Evolutionary conservation across 2,888 invertebrate genomes (phyloP).

Genomic region (Mamestra brassicae): DNA sequence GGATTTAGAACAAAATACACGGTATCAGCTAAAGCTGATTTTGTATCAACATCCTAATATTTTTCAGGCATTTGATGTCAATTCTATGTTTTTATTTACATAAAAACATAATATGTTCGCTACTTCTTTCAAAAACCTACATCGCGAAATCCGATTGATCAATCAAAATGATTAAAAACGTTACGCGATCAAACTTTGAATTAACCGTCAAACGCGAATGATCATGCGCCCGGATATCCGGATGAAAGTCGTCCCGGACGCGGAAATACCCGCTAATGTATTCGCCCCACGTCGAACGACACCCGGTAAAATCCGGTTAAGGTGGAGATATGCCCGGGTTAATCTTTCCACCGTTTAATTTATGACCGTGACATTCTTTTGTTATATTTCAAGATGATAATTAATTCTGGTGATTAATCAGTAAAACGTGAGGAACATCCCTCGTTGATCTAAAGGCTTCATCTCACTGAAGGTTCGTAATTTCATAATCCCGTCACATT

Average conservation of each 20-base stretch:
- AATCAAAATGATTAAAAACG: slow-evolving; percentile 71
- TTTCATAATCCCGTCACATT: slow-evolving; percentile 60
- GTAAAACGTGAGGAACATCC: slow-evolving; percentile 56
- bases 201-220: slow-evolving; percentile 75
- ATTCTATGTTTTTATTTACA: too few relatives aligned
- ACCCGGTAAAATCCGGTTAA: slow-evolving; percentile 87
- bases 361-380: slow-evolving; percentile 80
- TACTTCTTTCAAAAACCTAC: slow-evolving; percentile 4
- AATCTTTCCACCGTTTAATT: slow-evolving; percentile 86
- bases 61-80: too few relatives aligned
- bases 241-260: slow-evolving; percentile 73
- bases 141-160: slow-evolving; percentile 49
- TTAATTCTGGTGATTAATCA: slow-evolving; percentile 70
- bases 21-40: too few relatives aligned
- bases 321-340: slow-evolving; percentile 87
- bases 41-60: too few relatives aligned
- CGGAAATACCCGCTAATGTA: slow-evolving; percentile 82
- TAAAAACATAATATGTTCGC: too few relatives aligned
- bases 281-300: slow-evolving; percentile 86
- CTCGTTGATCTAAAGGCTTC: slow-evolving; percentile 50
- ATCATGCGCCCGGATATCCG: slow-evolving; percentile 81
- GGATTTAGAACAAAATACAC: too few relatives aligned
- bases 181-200: slow-evolving; percentile 72
- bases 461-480: slow-evolving; percentile 32
- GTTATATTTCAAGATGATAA: slow-evolving; percentile 70